Base-by-base conservation (phyloP, 2,113 vertebrate species). In the Casuarius casuarius region DNA sequence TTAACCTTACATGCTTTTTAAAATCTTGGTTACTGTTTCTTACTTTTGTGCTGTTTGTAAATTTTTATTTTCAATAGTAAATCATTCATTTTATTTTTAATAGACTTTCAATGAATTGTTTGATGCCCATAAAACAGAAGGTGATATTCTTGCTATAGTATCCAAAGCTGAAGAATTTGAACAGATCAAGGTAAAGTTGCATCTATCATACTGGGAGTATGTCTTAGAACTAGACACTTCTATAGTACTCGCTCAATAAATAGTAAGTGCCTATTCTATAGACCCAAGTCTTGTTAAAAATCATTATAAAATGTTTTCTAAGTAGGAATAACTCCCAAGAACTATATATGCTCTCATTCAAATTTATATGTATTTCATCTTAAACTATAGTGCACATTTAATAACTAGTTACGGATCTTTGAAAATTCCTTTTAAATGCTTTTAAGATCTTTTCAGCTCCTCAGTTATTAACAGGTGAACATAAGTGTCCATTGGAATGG, bases 101-200 rank as follows among this genome's bases (percentile, higher is more conserved):
- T 84, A 99, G 99, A 99, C 99, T 9, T 99, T 99, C 98, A 99
- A 99, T 95, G 99, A 99, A 94, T 97, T 98, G 58, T 99, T 99
- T 95, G 98, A 98, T 97, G 98, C 99, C 71, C 99, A 99, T 97
- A 99, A 99, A 96, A 99, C 99, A 9, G 99, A 99, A 92, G 98
- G 98, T 0, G 99, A 99, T 93, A 99, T 99, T 96, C 97, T 99
- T 97, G 98, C 98, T 68, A 99, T 99, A 61, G 99, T 99, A 21
- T 99, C 99, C 73, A 99, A 99, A 98, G 99, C 99, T 21, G 99
- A 99, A 97, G 99, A 99, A 97, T 99, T 99, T 93, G 99, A 99
- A 54, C 99, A 99, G 97, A 99, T 99, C 49, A 99, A 99, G 99
- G 99, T 99, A 98, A 98, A 98, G 90, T 92, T 73, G 31, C 66